Base-by-base conservation (phyloP, 2,113 vertebrate species). In the Loxodonta africana region DNA sequence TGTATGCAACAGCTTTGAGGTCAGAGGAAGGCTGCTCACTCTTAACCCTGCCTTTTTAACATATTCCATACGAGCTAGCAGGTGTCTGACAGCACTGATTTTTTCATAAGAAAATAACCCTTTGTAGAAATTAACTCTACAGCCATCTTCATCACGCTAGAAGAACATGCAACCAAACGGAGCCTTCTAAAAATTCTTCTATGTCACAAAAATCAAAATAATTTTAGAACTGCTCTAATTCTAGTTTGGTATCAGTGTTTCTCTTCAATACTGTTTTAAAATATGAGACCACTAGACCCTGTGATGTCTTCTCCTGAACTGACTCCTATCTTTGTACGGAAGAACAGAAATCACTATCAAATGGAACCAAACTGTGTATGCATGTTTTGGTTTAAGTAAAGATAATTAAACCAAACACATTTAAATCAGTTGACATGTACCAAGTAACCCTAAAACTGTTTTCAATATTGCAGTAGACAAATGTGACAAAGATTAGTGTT, bases 391-490 rank as follows among this genome's bases (percentile, higher is more conserved):
- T 86, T 48, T 37, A 37, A 94, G 37, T 90, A 25, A 90, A 95
- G 83, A 93, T 69, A 83, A 18, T 74, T 87, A 87, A 85, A 37
- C 5, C 62, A 77, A 81, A 69, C 9, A 81, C 33, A 81, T 85
- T 67, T 89, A 67, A 67, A 94, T 80, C 71, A 95, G 74, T 88
- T 81, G 20, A 94, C 89, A 94, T 67, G 44, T 33, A 89, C 33
- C 28, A 73, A 93, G 12, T 63, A 78, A 80, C 21, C n/a, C 46
- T 71, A 30, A 74, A 81, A 53, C 57, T 30, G 15, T 85, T 85
- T 86, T 73, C 53, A 90, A 65, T 73, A 87, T 76, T 87, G 65
- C 82, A 94, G 67, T 23, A 76, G 30, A 63, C n/a, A 25, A 92
- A 96, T 71, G 33, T 46, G 73, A 92, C 28, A 73, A 53, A 48